Base-by-base conservation (phyloP, 2,888 invertebrate genomes). In the Amorpha juglandis region DNA sequence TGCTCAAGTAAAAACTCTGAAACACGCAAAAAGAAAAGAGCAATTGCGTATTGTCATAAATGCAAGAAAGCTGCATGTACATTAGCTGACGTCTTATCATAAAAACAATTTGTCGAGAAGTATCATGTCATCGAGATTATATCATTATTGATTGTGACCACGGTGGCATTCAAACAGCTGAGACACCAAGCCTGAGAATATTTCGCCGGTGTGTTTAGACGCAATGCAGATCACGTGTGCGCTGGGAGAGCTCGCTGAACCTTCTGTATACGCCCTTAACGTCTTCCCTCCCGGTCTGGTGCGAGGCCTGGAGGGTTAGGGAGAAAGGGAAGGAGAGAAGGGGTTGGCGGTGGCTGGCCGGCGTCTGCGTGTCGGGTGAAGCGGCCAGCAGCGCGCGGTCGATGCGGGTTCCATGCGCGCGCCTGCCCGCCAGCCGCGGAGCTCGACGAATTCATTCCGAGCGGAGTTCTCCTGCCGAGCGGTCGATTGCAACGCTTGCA, bases 211-310 rank as follows among this genome's bases (percentile, higher is more conserved):
- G 88, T 92, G 91, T 92, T 91, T 91, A 92, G 92, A 91, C 92
- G 92, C 92, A 92, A 91, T 92, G 92, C 92, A 92, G 92, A 91
- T 92, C 91, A 92, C 92, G 92, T 92, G 92, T 90, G 91, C 88
- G 91, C 87, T 82, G 88, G 81, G 81, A 86, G 82, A 81, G 83
- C 85, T 83, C 68, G 82, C 84, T 81, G 78, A 80, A 82, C 83
- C 81, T 81, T 82, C 83, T 80, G 89, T 83, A 80, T 79, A 89
- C 91, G 91, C 91, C 91, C 92, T 86, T 79, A 69, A 71, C 69
- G 69, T 76, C 69, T 45, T 66, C 81, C 79, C 65, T 83, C 88
- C 74, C 74, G 68, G 47, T 84, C 77, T 35, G 0, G 12, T 71
- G 3, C 0, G 50, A 51, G 7, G 50, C 66, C 48, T 7, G n/a